phyloP scores from a whole-genome alignment of 2,888 invertebrate genomes.

The Neoscelio sp. region DNA sequence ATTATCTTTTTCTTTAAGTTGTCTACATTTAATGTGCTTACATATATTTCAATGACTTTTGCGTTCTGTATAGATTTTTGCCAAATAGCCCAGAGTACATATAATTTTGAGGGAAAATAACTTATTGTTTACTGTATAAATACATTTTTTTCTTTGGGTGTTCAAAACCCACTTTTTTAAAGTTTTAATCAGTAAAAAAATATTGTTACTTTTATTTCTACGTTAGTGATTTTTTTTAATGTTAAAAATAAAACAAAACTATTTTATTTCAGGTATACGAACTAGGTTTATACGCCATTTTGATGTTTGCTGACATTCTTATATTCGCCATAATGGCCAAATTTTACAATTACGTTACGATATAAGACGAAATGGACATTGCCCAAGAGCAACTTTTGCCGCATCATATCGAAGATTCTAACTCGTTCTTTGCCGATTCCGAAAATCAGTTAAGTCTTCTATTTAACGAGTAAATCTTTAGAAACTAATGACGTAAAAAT shows the following conservation, averaged over 20 bases:
- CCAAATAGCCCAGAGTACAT: too few relatives aligned
- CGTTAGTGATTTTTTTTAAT: too few relatives aligned
- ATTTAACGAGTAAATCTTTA: background rate
- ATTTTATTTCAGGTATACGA: conserved; percentile 89
- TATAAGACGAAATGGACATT: conserved; percentile 28
- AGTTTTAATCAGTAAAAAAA: too few relatives aligned
- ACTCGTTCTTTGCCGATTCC: conserved; percentile 25
- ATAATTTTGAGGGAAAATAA: too few relatives aligned
- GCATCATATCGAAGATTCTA: conserved; percentile 34
- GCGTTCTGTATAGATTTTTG: too few relatives aligned
- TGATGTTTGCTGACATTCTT: conserved; percentile 93
- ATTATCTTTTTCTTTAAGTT: too few relatives aligned
- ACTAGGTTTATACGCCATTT: conserved; percentile 93
- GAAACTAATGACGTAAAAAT: conserved; percentile 3
- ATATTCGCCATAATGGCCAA: conserved; percentile 92
- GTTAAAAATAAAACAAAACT: background rate
- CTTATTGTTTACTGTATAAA: too few relatives aligned
- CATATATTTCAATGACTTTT: too few relatives aligned
- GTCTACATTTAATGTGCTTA: too few relatives aligned
- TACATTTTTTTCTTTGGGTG: background rate
- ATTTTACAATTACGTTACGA: conserved; percentile 88
- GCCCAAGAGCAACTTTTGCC: conserved; percentile 35
- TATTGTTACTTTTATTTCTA: too few relatives aligned
- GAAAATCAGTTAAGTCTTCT: conserved; percentile 15
- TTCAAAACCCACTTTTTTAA: too few relatives aligned